Evolutionary conservation across 2,888 invertebrate species (phyloP).

Genomic region (Allygus modestus): DNA sequence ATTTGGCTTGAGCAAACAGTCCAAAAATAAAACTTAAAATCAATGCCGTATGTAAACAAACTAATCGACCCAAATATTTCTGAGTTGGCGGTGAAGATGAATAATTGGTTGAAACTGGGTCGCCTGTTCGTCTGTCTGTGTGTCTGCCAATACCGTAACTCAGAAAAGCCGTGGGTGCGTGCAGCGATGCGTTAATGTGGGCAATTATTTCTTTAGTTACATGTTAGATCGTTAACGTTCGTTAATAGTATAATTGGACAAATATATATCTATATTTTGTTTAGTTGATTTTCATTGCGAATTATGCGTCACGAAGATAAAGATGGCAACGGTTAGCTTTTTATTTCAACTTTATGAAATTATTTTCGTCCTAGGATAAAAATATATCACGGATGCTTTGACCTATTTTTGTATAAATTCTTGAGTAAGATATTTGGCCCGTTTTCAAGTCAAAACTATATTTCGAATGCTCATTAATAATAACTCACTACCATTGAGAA

Average conservation of each 20-base stretch:
- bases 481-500: no score
- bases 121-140: slow-evolving; percentile 7
- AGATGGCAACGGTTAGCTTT: no score
- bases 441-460: slow-evolving; percentile 15
- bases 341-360: no score
- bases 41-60: slow-evolving; percentile 1
- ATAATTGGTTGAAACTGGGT: slow-evolving; percentile 11
- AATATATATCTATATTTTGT: no score
- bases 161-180: background rate
- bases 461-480: background rate
- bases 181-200: background rate
- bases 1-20: background rate
- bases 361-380: no score
- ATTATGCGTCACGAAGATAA: no score
- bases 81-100: slow-evolving; percentile 18
- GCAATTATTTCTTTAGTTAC: background rate
- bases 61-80: slow-evolving; percentile 28
- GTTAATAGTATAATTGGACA: no score
- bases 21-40: background rate
- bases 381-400: background rate
- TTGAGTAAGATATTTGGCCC: background rate
- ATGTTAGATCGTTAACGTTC: background rate
- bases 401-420: background rate
- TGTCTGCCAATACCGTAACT: slow-evolving; percentile 2
- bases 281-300: no score